Base-by-base conservation (phyloP, 2,888 invertebrate genomes). In the Sarcophaga subvicina region DNA sequence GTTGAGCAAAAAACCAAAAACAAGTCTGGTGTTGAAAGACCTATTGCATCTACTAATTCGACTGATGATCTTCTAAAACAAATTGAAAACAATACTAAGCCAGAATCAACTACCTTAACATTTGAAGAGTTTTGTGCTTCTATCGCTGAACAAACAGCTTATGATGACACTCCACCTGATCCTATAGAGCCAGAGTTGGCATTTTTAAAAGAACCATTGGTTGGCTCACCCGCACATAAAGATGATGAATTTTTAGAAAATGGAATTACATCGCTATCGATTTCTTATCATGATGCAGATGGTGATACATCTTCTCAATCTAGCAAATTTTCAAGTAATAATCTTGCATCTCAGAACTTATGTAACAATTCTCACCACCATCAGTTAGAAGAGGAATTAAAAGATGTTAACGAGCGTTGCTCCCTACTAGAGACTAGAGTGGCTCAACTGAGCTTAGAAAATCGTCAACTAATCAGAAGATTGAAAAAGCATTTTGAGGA, bases 281-380 rank as follows among this genome's bases (percentile, higher is more conserved):
- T 79, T 27, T 83, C 86, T 12, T 77, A 49, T 70, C 73, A 79
- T 45, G 87, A 84, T 76, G 8, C 63, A 22, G 80, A 87, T 0
- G 90, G 91, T 82, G 93, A 93, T 17, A 91, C 90, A 1, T 93
- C 93, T 0, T 93, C 93, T 2, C 92, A 93, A 12, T 92, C 92
- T 76, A 93, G 93, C 77, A 92, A 93, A 83, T 91, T 92, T 4
- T 92, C 93, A 0, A 91, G 91, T 1, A 91, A 90, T 4, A 90
- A 89, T 14, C 88, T 86, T 25, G 66, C 77, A 0, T 20, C 27
- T 64, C n/a, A 62, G 22, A 72, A 67, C 54, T 64, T 1, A 89
- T 90, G 84, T 0, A 90, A 90, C 45, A 88, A 88, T 45, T 5
- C 63, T 0, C 83, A 76, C 62, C 89, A 85, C n/a, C 27, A 76